A percentile compares a stretch with the other conserved stretches of the same genome.
Evolutionary conservation across 2,888 invertebrate genomes (phyloP).

Genomic region (Zygogramma bicolorata): DNA sequence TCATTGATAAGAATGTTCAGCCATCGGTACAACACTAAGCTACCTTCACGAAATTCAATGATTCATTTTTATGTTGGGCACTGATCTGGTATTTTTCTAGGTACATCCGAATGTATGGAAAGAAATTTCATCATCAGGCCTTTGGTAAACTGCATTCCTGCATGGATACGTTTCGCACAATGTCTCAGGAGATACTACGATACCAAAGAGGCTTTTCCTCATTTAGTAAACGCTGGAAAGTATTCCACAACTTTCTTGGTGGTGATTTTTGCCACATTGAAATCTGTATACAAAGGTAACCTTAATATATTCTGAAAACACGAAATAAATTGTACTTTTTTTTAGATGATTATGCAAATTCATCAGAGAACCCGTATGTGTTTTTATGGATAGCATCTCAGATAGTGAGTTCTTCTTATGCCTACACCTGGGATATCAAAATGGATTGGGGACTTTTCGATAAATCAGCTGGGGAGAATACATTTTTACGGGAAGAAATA

Average conservation of each 20-base stretch:
- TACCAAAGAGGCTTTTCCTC: slow-evolving; percentile 82
- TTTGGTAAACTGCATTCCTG: slow-evolving; percentile 82
- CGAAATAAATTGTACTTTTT: neutral
- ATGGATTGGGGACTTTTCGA: slow-evolving; percentile 92
- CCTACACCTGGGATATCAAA: slow-evolving; percentile 88
- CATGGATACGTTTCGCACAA: slow-evolving; percentile 88
- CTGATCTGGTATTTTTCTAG: slow-evolving; percentile 57
- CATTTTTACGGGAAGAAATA: slow-evolving; percentile 81
- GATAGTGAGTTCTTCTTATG: slow-evolving; percentile 81
- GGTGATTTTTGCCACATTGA: slow-evolving; percentile 71
- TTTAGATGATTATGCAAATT: slow-evolving; percentile 66
- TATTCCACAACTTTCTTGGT: slow-evolving; percentile 83
- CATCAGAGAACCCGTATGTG: slow-evolving; percentile 75
- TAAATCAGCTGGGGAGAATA: slow-evolving; percentile 80
- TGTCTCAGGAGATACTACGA: slow-evolving; percentile 86
- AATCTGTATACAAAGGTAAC: slow-evolving; percentile 61
- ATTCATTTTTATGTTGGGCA: too few species aligned
- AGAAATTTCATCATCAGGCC: slow-evolving; percentile 70
- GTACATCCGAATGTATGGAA: slow-evolving; percentile 68
- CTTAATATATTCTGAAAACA: neutral
- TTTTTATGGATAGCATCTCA: slow-evolving; percentile 78
- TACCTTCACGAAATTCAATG: too few species aligned
- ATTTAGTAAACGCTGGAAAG: slow-evolving; percentile 87
- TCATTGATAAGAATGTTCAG: neutral
- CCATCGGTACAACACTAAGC: too few species aligned